Percentiles rank a stretch among this genome's conserved stretches.
These are phyloP conservation scores for Rhincodon typus DNA, from an alignment of 2,797 vertebrate genomes.

Conservation along the genomic window DNA sequence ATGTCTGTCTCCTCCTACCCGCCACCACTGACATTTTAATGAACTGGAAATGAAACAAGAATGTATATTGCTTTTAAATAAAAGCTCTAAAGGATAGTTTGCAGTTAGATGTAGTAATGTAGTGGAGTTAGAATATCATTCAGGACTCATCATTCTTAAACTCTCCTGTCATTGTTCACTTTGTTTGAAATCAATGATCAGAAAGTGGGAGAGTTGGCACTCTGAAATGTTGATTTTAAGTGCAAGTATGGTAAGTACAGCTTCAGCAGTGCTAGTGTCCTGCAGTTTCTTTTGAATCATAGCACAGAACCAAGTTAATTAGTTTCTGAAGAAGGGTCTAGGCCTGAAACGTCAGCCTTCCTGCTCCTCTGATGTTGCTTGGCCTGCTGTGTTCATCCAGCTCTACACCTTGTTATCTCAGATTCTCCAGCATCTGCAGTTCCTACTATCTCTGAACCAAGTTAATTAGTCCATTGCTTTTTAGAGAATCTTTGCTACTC, in stretches of 20 bases:
- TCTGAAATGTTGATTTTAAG: neutral
- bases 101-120: neutral
- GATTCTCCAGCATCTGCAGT: no score
- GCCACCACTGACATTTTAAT: neutral
- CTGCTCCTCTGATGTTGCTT: no score
- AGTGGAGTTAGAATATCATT: neutral
- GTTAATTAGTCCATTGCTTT: neutral
- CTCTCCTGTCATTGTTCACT: neutral
- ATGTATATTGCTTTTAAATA: neutral
- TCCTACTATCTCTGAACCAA: no score
- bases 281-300: neutral
- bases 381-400: no score
- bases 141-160: neutral
- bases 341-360: no score
- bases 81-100: neutral
- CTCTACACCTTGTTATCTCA: no score
- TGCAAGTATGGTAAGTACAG: no score
- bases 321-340: no score
- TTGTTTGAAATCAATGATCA: neutral
- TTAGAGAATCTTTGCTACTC: neutral
- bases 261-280: no score
- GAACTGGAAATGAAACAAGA: neutral
- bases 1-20: neutral
- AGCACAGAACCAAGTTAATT: neutral
- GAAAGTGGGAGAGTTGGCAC: neutral